A percentile compares a stretch with the other conserved stretches of the same genome.
Evolutionary conservation across 2,113 vertebrate genomes (phyloP).

Genomic region (Megaptera novaeangliae): DNA sequence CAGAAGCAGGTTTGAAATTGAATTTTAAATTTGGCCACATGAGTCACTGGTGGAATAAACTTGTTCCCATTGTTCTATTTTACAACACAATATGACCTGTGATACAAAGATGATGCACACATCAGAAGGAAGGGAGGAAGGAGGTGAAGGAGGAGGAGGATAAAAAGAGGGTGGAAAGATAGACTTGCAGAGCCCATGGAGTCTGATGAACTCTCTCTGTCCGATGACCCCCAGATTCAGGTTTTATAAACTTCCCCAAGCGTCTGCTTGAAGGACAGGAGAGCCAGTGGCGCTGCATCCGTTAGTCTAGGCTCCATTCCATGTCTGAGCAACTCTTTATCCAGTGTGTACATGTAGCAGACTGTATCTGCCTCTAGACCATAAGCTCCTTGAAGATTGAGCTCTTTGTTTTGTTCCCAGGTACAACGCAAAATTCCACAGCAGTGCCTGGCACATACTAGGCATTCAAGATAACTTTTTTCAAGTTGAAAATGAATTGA

Average conservation of each 20-base stretch:
- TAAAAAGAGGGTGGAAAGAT: not conserved
- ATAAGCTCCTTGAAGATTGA: not conserved
- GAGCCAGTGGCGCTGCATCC: not conserved
- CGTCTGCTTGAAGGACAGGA: no score
- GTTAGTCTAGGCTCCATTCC: not conserved
- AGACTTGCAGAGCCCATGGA: not conserved
- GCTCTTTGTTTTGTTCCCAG: not conserved
- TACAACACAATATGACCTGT: not conserved
- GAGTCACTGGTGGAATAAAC: not conserved
- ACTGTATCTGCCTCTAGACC: not conserved
- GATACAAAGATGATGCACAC: not conserved
- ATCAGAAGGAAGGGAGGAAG: not conserved
- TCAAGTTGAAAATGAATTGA: not conserved
- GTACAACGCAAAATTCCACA: not conserved
- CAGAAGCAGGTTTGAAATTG: not conserved
- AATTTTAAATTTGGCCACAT: not conserved
- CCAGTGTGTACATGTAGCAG: not conserved
- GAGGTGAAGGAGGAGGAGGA: not conserved
- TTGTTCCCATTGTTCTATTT: not conserved
- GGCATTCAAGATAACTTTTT: not conserved
- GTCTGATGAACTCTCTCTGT: not conserved
- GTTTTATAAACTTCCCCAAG: not conserved
- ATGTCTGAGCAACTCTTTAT: not conserved
- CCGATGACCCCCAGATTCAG: not conserved
- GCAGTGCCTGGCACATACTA: not conserved